These are phyloP conservation scores for Bombus fervidus DNA, from an alignment of 1,140 invertebrate species.

Conservation along the genomic window DNA sequence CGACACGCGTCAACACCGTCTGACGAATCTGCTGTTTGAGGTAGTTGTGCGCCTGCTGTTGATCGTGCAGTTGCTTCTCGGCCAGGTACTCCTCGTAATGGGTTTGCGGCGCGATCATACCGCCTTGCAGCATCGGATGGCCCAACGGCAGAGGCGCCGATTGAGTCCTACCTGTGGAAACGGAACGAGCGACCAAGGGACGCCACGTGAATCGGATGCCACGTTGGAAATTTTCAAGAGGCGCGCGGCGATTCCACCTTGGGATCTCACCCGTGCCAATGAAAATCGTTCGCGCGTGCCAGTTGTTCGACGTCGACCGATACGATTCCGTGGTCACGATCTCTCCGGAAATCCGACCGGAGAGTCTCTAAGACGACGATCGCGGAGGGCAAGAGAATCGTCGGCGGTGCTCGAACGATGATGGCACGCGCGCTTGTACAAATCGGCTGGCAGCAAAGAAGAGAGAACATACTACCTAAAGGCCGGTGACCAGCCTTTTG, in stretches of 20 bases:
- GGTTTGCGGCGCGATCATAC: slow-evolving; percentile 80
- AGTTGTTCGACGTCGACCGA: background rate
- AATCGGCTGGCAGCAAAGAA: slow-evolving; percentile 64
- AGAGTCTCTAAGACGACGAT: accelerated
- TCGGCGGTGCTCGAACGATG: background rate
- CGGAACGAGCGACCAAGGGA: background rate
- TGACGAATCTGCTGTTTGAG: slow-evolving; percentile 94
- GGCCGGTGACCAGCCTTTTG: slow-evolving; percentile 90
- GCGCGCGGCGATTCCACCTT: background rate
- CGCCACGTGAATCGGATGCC: background rate
- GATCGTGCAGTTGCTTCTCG: slow-evolving; percentile 85
- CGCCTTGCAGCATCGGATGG: slow-evolving; percentile 92
- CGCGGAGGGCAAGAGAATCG: background rate
- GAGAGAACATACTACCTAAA: slow-evolving; percentile 86
- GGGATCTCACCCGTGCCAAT: background rate
- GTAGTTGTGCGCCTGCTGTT: slow-evolving; percentile 87
- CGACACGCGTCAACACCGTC: slow-evolving; percentile 91
- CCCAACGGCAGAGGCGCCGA: slow-evolving; percentile 97
- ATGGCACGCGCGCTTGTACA: slow-evolving; percentile 39
- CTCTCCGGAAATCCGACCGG: background rate
- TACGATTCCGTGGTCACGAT: background rate
- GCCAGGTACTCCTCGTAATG: slow-evolving; percentile 86
- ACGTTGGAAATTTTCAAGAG: accelerated
- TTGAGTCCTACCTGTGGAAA: slow-evolving; percentile 87
- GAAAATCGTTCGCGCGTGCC: background rate